These are phyloP conservation scores for Oryzias celebensis DNA, from an alignment of 2,113 vertebrate genomes.

Conservation along the genomic window DNA sequence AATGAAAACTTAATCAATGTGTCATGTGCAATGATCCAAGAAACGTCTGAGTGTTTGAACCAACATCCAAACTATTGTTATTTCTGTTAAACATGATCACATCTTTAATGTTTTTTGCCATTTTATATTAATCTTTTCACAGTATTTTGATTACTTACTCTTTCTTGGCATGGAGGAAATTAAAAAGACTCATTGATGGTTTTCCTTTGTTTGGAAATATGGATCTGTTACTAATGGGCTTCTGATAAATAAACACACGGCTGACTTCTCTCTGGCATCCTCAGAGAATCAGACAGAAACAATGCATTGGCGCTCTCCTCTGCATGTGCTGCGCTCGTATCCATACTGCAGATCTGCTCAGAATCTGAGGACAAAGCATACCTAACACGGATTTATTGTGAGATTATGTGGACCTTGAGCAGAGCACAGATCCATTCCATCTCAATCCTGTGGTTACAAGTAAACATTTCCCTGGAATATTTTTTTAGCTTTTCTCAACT, in stretches of 20 bases:
- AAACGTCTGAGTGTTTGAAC: conserved; percentile 22
- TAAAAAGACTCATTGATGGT: conserved; percentile 60
- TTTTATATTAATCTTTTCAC: conserved; percentile 30
- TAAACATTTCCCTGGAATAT: conserved; percentile 51
- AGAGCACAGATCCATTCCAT: conserved; percentile 46
- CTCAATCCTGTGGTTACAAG: conserved; percentile 60
- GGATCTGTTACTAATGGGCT: conserved; percentile 63
- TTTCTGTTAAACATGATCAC: conserved; percentile 21
- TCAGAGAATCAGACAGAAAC: conserved; percentile 60
- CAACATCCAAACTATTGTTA: conserved; percentile 36
- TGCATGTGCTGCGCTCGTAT: conserved; percentile 49
- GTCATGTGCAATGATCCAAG: conserved; percentile 19
- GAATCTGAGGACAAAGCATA: conserved; percentile 39
- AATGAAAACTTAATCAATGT: conserved; percentile 44
- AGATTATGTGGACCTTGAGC: conserved; percentile 52
- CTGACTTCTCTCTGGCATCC: conserved; percentile 53
- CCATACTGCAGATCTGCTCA: conserved; percentile 50
- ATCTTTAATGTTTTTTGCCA: conserved; percentile 23
- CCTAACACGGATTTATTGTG: conserved; percentile 51
- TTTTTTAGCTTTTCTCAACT: conserved; percentile 29
- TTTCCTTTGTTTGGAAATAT: conserved; percentile 63
- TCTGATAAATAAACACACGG: conserved; percentile 71
- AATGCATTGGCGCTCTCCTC: conserved; percentile 58
- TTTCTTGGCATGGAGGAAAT: conserved; percentile 38
- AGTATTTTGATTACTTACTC: conserved; percentile 38